Evolutionary conservation across 2,888 invertebrate species (phyloP), one percentile per base, ranked within the genome.

Genomic region (Nephrotoma appendiculata): DNA sequence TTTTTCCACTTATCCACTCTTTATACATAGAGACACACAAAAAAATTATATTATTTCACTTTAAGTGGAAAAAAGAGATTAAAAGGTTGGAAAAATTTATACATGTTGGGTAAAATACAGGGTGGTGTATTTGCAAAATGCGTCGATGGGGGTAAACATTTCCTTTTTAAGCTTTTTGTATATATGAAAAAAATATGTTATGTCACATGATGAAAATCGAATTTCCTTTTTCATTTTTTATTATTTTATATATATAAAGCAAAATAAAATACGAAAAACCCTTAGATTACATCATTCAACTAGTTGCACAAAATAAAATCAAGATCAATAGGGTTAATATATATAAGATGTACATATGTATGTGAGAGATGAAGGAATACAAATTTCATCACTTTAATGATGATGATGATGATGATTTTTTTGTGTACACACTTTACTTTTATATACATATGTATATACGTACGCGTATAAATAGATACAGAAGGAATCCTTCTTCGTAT

Each of bases 21-120:
- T 11, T 71, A 71, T 71, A 71, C 15, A 6, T 6, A 15, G 5
- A 71, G 3, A 19, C 6, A 57, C 19, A 57, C 5, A 42, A 12
- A 43, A 84, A 42, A 42, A 84, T 84, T 84, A 84, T 84, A 42
- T 84, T 84, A 84, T 84, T 84, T 84, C 43, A n/a, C 43, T 84
- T 84, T 84, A 42, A 84, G 84, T 84, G 84, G 42, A 42, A 42
- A 84, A 84, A 84, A 84, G 42, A 84, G 84, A 84, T 84, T 84
- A 84, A 84, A 84, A 84, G 84, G 84, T 84, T 84, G 84, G 41
- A 84, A 84, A 84, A 83, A 41, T 12, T 1, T 12, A 15, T 83
- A 12, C 42, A 15, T 84, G 42, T 84, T 84, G 42, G 41, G 84
- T 84, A 15, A 84, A 84, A 84, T 84, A 84, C 41, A 84, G 43